Evolutionary conservation across 2,797 vertebrate species (phyloP).

Genomic region (Podargus strigoides): DNA sequence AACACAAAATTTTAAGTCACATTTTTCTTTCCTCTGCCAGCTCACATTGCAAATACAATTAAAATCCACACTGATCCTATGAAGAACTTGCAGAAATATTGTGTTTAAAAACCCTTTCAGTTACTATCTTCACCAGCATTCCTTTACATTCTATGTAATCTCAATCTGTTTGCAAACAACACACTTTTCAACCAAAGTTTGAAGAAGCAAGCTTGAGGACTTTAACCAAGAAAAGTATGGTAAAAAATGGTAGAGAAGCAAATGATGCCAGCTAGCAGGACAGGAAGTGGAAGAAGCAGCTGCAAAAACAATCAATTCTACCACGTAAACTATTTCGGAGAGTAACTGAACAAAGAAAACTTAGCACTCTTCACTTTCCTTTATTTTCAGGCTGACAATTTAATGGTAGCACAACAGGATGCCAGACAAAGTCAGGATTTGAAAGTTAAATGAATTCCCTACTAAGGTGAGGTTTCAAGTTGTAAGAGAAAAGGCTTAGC

Average conservation of each 20-base stretch:
- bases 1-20: neutral
- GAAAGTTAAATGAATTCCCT: neutral
- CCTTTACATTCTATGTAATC: neutral
- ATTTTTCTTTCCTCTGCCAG: neutral
- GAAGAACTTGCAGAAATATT: neutral
- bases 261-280: neutral
- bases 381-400: neutral
- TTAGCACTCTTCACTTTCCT: neutral
- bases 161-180: neutral
- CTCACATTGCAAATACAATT: neutral
- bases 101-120: neutral
- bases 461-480: neutral
- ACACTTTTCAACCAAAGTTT: neutral
- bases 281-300: neutral
- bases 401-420: neutral
- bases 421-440: neutral
- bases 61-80: neutral
- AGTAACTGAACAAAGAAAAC: neutral
- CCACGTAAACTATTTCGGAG: neutral
- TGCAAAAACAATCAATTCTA: neutral
- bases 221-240: neutral
- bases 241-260: neutral
- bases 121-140: neutral
- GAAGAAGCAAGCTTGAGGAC: neutral
- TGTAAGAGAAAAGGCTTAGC: neutral